Base-by-base conservation (phyloP, 2,113 vertebrate species). In the Henicopernis longicauda region DNA sequence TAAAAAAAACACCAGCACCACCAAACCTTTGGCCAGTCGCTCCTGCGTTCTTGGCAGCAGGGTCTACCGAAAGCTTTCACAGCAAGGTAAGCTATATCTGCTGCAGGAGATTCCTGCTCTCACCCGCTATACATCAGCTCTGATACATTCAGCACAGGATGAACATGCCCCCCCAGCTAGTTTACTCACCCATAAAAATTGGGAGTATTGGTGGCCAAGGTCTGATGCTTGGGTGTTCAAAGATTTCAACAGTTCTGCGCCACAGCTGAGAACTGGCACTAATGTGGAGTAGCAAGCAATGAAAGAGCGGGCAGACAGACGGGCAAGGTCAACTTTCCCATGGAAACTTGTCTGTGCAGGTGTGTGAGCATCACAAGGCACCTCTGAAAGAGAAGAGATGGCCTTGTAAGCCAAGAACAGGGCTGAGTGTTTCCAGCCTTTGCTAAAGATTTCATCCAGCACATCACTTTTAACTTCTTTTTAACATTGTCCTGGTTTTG, bases 111-210 rank as follows among this genome's bases (percentile, higher is more conserved):
- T 52, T 31, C 54, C 42, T 62, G n/a, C 18, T 49, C 13, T 59
- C n/a, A 8, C n/a, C 17, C 11, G 4, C 3, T 22, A 3, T 13
- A 25, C 44, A 21, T 38, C 36, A 54, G 9, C n/a, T 40, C 57
- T 10, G 34, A 29, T 16, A 32, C 18, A 3, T 42, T 38, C 58
- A 72, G 20, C 40, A 71, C 40, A 25, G 23, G 17, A 25, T 7
- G 13, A 38, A 22, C 1, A 2, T 13, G 7, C 18, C 6, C 25
- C 25, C 3, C 10, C 49, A 61, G 15, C 25, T 50, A 8, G 3
- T 44, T 62, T 72, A 67, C 36, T 82, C 40, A 57, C 70, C 59
- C 19, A 6, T 40, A 57, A 92, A 23, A 12, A 17, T 0, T 21
- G 16, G 52, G 32, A 65, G 14, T 16, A 10, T 36, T 23, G 8